Conservation (phyloP, 2,888 invertebrate species). For the Kryphioiulus occultus region DNA sequence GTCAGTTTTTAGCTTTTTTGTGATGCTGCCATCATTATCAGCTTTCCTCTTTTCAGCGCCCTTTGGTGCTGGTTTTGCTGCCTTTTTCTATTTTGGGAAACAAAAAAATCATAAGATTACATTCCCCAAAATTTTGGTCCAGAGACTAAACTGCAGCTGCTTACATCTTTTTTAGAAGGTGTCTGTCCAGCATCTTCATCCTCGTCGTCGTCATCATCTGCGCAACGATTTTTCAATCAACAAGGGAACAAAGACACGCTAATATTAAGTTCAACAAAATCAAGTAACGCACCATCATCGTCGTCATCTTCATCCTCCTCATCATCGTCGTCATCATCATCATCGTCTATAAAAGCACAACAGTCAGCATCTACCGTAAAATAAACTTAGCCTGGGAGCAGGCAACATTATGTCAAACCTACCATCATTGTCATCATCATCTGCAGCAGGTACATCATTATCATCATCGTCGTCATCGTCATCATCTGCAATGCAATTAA, state of each 20-base stretch:
- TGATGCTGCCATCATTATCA: constrained; percentile 29
- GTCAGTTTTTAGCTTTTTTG: constrained; percentile 43
- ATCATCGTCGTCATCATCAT: no score
- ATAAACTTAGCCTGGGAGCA: no score
- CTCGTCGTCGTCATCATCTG: constrained; percentile 50
- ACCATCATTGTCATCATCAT: constrained; percentile 42
- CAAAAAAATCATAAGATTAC: background rate
- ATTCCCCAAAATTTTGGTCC: background rate
- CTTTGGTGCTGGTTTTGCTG: background rate
- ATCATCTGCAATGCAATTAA: no score
- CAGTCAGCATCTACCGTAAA: no score
- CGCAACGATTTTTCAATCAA: background rate
- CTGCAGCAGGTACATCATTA: constrained; percentile 41
- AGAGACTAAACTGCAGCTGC: background rate
- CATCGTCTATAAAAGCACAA: no score
- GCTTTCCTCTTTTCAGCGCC: constrained; percentile 45
- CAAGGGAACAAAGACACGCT: background rate
- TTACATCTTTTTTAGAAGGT: constrained; percentile 43
- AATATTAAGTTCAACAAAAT: no score
- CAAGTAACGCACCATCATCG: no score
- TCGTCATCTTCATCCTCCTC: no score
- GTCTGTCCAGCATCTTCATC: constrained; percentile 46
- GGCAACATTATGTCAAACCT: background rate
- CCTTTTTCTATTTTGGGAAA: background rate
- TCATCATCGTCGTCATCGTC: constrained; percentile 32